Evolutionary conservation across 2,888 invertebrate genomes (phyloP).

Genomic region (Torymus auratus): DNA sequence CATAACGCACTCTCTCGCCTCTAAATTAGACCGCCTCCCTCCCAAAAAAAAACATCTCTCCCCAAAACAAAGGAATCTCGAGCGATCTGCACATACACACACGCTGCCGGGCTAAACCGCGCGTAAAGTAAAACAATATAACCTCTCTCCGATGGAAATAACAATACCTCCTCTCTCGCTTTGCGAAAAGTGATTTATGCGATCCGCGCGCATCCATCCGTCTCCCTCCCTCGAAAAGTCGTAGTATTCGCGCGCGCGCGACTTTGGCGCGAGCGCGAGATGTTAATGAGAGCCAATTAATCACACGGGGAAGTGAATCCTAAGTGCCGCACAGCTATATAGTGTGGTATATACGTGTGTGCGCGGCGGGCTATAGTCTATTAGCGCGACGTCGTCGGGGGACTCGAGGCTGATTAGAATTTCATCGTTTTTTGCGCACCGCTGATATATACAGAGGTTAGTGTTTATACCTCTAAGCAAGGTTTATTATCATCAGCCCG

Average conservation of each 20-base stretch:
- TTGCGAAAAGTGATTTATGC: conserved; percentile 37
- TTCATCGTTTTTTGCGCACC: conserved; percentile 30
- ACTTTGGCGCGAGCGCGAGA: conserved; percentile 36
- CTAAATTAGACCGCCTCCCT: too few species aligned
- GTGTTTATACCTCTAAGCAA: too few species aligned
- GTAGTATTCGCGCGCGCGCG: conserved; percentile 14
- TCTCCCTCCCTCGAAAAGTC: neutral
- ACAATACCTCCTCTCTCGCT: conserved; percentile 8
- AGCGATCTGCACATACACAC: neutral
- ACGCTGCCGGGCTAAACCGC: neutral
- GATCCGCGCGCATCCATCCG: conserved; percentile 17
- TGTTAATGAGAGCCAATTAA: conserved; percentile 69
- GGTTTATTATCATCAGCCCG: too few species aligned
- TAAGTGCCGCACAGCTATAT: conserved; percentile 59
- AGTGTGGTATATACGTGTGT: neutral
- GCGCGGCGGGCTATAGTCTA: neutral
- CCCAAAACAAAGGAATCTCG: conserved; percentile 18
- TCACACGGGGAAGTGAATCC: conserved; percentile 68
- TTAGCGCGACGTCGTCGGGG: neutral
- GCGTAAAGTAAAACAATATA: conserved; percentile 35
- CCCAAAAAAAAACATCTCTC: neutral
- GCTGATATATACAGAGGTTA: neutral
- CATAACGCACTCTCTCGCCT: too few species aligned
- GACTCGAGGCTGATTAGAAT: conserved; percentile 34
- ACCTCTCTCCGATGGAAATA: conserved; percentile 28